Evolutionary conservation across 1,140 invertebrate genomes (phyloP).

Genomic region (Popillia japonica): DNA sequence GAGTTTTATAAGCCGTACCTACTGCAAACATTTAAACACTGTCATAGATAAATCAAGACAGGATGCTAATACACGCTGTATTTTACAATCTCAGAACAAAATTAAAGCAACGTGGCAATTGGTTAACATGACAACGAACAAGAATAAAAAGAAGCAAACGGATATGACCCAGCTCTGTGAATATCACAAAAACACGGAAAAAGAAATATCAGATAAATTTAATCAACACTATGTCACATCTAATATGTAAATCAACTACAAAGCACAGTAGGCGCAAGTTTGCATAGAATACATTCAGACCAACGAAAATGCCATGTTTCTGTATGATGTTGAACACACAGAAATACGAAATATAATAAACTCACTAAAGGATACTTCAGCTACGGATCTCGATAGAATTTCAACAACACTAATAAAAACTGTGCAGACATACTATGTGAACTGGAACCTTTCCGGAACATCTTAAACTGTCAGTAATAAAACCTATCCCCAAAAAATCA

Average conservation of each 20-base stretch:
- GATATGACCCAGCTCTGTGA: background rate
- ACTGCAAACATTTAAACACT: background rate
- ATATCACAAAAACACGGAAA: background rate
- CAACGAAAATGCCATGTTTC: background rate
- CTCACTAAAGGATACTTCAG: background rate
- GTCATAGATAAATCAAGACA: background rate
- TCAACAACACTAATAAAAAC: background rate
- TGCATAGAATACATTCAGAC: background rate
- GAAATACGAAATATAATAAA: slow-evolving; percentile 1
- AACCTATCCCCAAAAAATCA: background rate
- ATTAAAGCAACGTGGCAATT: background rate
- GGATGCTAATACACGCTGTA: background rate
- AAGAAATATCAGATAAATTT: background rate
- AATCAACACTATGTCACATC: background rate
- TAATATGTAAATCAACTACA: background rate
- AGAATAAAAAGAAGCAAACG: background rate
- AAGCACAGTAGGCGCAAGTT: background rate
- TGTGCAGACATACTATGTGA: background rate
- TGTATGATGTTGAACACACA: background rate
- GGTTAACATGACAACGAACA: background rate
- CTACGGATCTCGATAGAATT: background rate
- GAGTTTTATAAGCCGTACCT: background rate
- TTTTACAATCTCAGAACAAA: background rate
- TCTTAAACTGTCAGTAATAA: background rate
- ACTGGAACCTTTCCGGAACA: background rate